phyloP scores from a whole-genome alignment of 2,113 vertebrate genomes.

The Ahaetulla prasina region DNA sequence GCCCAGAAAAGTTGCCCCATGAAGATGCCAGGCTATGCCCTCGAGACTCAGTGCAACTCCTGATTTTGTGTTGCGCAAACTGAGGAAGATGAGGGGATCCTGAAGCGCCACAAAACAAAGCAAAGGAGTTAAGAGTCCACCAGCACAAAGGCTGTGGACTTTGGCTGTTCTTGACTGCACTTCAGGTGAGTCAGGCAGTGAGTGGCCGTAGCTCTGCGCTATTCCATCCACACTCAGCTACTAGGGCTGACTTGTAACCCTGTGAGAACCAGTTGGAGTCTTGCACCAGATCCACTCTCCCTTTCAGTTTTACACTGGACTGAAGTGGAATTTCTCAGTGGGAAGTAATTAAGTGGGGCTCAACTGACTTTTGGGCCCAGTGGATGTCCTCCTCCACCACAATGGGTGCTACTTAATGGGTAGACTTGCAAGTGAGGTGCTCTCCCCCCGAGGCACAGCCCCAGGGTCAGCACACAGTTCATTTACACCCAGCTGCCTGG shows the following conservation, averaged over 20 bases:
- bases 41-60: background rate
- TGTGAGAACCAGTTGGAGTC: too few relatives aligned
- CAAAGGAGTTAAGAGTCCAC: constrained; percentile 84
- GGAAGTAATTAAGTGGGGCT: background rate
- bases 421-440: background rate
- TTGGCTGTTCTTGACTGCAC: constrained; percentile 76
- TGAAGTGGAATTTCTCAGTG: background rate
- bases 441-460: background rate
- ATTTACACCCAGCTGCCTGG: background rate
- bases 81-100: constrained; percentile 87
- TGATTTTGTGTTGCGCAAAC: constrained; percentile 64
- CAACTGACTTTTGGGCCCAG: background rate
- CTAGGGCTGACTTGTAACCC: too few relatives aligned
- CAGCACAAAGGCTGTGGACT: constrained; percentile 85
- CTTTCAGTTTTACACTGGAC: background rate
- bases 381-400: background rate
- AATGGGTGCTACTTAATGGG: background rate
- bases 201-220: background rate
- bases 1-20: background rate
- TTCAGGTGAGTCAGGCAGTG: constrained; percentile 75
- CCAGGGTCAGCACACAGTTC: background rate
- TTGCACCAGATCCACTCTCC: background rate
- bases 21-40: background rate
- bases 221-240: background rate
- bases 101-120: constrained; percentile 85